Evolutionary conservation across 1,140 invertebrate species (phyloP).

Genomic region (Panonychus citri): DNA sequence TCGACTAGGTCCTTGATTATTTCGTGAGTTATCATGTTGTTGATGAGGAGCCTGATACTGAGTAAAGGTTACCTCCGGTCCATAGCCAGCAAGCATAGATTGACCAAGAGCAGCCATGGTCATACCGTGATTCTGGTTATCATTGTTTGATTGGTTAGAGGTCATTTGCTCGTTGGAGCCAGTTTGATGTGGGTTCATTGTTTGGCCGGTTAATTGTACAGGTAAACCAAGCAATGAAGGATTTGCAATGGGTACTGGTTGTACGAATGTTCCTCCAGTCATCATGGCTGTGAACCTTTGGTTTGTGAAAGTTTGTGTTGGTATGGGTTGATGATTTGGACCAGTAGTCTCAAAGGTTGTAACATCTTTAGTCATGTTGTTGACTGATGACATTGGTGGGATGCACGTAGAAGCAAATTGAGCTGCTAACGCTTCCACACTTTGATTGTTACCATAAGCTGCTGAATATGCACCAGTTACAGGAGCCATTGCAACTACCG

Average conservation of each 20-base stretch:
- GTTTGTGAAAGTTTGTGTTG: conserved; percentile 3
- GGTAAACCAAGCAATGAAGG: background rate
- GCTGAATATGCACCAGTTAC: conserved; percentile 15
- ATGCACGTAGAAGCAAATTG: background rate
- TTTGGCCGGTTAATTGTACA: background rate
- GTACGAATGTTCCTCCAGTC: background rate
- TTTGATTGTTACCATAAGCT: conserved; percentile 1
- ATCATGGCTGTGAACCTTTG: conserved; percentile 1
- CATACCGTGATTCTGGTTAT: background rate
- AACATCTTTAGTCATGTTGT: background rate
- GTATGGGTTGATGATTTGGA: conserved; percentile 1
- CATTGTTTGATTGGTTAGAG: background rate
- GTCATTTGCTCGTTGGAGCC: background rate
- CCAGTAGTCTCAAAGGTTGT: background rate
- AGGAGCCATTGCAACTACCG: conserved; percentile 23
- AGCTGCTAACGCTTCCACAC: background rate
- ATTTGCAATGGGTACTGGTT: background rate
- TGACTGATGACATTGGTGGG: background rate
- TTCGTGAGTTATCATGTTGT: background rate
- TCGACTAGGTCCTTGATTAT: background rate
- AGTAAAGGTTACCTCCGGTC: background rate
- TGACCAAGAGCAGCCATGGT: background rate
- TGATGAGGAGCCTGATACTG: background rate
- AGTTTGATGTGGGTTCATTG: background rate
- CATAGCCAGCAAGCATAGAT: conserved; percentile 4